Evolutionary conservation across 2,888 invertebrate genomes (phyloP), one percentile per base, ranked within the genome.

Genomic region (Epinotia demarniana): DNA sequence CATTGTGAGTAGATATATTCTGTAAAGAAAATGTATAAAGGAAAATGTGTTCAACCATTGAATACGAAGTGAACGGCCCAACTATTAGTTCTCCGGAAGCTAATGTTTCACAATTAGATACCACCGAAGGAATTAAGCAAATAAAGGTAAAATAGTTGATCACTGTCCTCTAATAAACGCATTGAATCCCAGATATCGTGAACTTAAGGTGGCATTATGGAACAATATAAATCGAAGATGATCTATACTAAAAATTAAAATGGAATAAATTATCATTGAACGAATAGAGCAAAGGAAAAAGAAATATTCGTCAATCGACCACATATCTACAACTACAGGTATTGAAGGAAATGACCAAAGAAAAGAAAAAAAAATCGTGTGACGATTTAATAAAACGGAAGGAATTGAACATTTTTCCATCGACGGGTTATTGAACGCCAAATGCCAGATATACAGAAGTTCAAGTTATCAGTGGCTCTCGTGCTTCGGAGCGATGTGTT

Each of bases 401-500:
- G 16, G 49, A 49, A 49, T 16, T 6, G 49, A 16, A 49, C 49
- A 16, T 49, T 16, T 11, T 49, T 16, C 49, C n/a, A n/a, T 6
- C n/a, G n/a, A 39, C 9, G 53, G n/a, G 16, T 8, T 5, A 53
- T n/a, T n/a, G 53, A n/a, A 53, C n/a, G n/a, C 53, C n/a, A 53
- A n/a, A 53, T 53, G 53, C 66, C 71, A 53, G 70, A 70, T 16
- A 64, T 66, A 13, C 53, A 75, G 19, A 75, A 66, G 46, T 18
- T 67, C 39, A 75, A 46, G 18, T 86, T 90, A 86, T 86, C 88
- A 61, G 86, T 88, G 78, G 85, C 85, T 46, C 79, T 90, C 64
- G 84, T 92, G 77, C 77, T 90, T 75, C 83, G 83, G 81, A 91
- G 93, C 87, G 95, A 95, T 82, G 90, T 92, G 53, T 85, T 92